Conservation (phyloP, 2,113 vertebrate genomes). For the Pseudonaja textilis region DNA sequence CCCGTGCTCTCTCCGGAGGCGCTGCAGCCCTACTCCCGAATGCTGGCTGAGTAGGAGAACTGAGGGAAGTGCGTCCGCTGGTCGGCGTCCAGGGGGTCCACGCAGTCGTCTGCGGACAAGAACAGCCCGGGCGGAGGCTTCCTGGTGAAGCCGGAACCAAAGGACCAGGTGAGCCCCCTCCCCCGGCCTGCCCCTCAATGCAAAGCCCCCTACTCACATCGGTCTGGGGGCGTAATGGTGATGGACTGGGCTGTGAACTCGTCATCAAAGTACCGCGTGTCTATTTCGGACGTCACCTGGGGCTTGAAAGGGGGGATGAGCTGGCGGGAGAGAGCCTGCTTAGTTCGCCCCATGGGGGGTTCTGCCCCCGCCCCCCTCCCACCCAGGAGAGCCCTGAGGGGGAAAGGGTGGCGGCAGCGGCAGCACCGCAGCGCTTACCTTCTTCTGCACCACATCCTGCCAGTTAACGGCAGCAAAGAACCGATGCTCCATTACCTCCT, state of each 20-base stretch:
- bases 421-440: slow-evolving; percentile 66
- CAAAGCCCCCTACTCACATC: slow-evolving; percentile 77
- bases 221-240: slow-evolving; percentile 91
- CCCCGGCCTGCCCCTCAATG: neutral
- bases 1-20: neutral
- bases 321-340: slow-evolving; percentile 55
- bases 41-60: slow-evolving; percentile 93
- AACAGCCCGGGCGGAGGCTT: no score
- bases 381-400: neutral
- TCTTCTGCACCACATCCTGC: slow-evolving; percentile 89
- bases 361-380: neutral
- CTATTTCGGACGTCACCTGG: slow-evolving; percentile 90
- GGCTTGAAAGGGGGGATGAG: slow-evolving; percentile 91
- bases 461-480: slow-evolving; percentile 88
- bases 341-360: rapidly evolving
- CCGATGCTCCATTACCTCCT: slow-evolving; percentile 92
- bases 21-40: slow-evolving; percentile 79
- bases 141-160: neutral
- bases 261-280: slow-evolving; percentile 92
- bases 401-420: no score
- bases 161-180: neutral
- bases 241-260: slow-evolving; percentile 95
- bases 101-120: slow-evolving; percentile 78
- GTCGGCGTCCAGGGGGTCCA: slow-evolving; percentile 83
- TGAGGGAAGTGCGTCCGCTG: slow-evolving; percentile 92